Base-by-base conservation (phyloP, 2,888 invertebrate species). In the Eulithis testata region DNA sequence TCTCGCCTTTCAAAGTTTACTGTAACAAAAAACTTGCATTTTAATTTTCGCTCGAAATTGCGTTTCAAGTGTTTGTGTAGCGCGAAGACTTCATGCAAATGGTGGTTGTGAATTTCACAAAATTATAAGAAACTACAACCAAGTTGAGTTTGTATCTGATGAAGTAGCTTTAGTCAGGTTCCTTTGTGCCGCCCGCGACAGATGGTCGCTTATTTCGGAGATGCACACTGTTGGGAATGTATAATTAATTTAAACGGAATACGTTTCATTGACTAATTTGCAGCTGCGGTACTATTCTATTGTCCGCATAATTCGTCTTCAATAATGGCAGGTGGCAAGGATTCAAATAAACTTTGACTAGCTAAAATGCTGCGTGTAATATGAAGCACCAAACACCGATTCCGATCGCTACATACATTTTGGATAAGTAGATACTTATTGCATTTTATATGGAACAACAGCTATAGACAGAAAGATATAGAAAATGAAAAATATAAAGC, bases 211-310 rank as follows among this genome's bases (percentile, higher is more conserved):
- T 77, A 73, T 82, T 85, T 83, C 78, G 79, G 77, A 75, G 70
- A 77, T 81, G 77, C 80, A 78, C 72, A 80, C 77, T 76, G 76
- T 73, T 72, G 70, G 74, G 69, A 83, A 81, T 84, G 83, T 78
- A 84, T 85, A 87, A 86, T 87, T 83, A 85, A 86, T 84, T 77
- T 75, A 71, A 68, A 70, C 70, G 66, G 70, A 79, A 71, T 72
- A 70, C 76, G 71, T 75, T 82, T 80, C 78, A 82, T 82, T 81
- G 74, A 76, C 75, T 78, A 76, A 81, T 81, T 84, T 78, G 77
- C 76, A 74, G 78, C 73, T 72, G 78, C 73, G 74, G 73, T 76
- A 66, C 68, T 62, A 72, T 74, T 70, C 76, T 81, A 81, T 81
- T 77, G 77, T 75, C 68, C 66, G 72, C 56, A 72, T 81, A 78